Evolutionary conservation across 2,797 vertebrate genomes (phyloP), one percentile per base, ranked within the genome.

Genomic region (Pseudomugil gertrudae): DNA sequence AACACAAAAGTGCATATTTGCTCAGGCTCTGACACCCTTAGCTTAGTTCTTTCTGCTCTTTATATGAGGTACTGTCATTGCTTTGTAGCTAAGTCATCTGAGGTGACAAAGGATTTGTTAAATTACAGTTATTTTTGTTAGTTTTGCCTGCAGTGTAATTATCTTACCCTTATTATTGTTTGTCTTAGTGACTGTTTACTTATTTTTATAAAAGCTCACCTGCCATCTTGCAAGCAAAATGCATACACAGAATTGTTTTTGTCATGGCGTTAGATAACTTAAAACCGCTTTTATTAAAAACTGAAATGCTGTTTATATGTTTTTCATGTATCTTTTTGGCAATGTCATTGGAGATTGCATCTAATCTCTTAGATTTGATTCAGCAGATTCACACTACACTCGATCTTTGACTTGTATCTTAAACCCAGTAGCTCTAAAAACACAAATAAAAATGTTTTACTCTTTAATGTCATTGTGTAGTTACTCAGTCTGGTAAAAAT

Each of bases 361-460:
- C 4, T 57, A 66, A 67, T 70, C 40, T 30, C 48, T 58, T 27
- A 50, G 26, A n/a, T 58, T 47, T 59, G 57, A n/a, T 68, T 76
- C 57, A 29, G 10, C n/a, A 9, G 30, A 47, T 48, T 64, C 15
- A 0, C 4, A 24, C 56, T 55, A 14, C 24, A 15, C 48, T 50
- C 13, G 11, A 4, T 23, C n/a, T 50, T 10, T 32, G 58, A 61
- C 45, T 48, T 17, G 21, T 19, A 40, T 63, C 50, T 68, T 47
- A 13, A 63, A 58, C 77, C 30, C 66, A 68, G 50, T 60, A 33
- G 21, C 55, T 40, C 23, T 10, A 14, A 47, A 59, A 54, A 32
- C 51, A 78, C 51, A 78, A 63, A 48, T 66, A 65, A 65, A 66
- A 50, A 38, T 58, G 57, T 66, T 82, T 60, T 17, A 36, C 53